Evolutionary conservation across 1,140 invertebrate species (phyloP).

Genomic region (Psilanteris sp.): DNA sequence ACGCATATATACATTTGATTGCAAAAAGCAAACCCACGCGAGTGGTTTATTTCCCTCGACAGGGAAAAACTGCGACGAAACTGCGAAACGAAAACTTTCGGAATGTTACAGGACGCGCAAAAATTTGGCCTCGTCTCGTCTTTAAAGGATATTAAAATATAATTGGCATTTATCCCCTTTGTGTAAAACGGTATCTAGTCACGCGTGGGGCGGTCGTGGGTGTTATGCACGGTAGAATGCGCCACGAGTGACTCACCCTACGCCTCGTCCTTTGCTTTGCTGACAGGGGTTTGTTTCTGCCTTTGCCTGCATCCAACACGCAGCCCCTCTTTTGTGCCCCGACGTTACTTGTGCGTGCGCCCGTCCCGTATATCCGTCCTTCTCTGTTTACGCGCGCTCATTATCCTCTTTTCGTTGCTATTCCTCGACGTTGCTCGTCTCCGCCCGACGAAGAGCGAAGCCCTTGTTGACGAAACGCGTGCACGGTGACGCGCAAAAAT

Average conservation of each 20-base stretch:
- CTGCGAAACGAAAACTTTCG: neutral
- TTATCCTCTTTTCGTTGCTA: slow-evolving; percentile 42
- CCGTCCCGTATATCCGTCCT: slow-evolving; percentile 7
- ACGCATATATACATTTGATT: too few relatives aligned
- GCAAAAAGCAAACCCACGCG: too few relatives aligned
- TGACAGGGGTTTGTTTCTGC: slow-evolving; percentile 59
- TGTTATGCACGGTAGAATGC: slow-evolving; percentile 77
- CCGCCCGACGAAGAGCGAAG: slow-evolving; percentile 22
- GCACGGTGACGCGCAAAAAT: slow-evolving; percentile 58
- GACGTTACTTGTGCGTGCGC: slow-evolving; percentile 44
- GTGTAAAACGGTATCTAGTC: slow-evolving; percentile 76
- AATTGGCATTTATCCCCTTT: slow-evolving; percentile 76
- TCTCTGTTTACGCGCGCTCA: slow-evolving; percentile 37
- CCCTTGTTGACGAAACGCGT: slow-evolving; percentile 52
- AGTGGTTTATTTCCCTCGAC: too few relatives aligned
- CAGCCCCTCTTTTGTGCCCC: slow-evolving; percentile 48
- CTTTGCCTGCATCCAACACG: slow-evolving; percentile 50
- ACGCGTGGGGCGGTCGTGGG: slow-evolving; percentile 73
- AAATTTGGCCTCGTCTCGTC: slow-evolving; percentile 37
- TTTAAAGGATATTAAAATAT: slow-evolving; percentile 75
- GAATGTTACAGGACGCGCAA: neutral
- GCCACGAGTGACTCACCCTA: slow-evolving; percentile 73
- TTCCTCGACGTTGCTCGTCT: slow-evolving; percentile 16
- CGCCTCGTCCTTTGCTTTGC: slow-evolving; percentile 51
- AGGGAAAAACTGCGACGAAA: too few relatives aligned